Base-by-base conservation (phyloP, 2,888 invertebrate genomes). In the Busseola fusca region DNA sequence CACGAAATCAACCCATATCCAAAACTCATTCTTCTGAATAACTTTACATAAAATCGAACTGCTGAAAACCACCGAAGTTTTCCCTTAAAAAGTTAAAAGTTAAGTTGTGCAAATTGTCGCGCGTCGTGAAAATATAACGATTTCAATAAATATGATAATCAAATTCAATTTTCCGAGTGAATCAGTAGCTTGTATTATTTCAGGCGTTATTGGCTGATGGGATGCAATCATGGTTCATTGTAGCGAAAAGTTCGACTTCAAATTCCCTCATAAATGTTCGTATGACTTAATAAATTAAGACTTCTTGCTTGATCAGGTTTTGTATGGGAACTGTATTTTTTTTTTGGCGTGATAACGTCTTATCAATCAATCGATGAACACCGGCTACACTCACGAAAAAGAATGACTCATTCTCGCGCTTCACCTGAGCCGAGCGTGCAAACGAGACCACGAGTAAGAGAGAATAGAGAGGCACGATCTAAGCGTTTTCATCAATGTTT, bases 211-310 rank as follows among this genome's bases (percentile, higher is more conserved):
- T 64, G 58, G 27, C 45, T 80, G 34, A 63, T 34, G 34, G 34
- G 63, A 50, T 75, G 64, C 76, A 64, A 80, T 80, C 81, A 76
- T 45, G 30, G 81, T 67, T 80, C 60, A 67, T 48, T 70, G 64
- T 76, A 76, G 71, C 60, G 76, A 76, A 60, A 42, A 42, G 9
- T 67, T 57, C n/a, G 54, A 52, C 63, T 65, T 30, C 50, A 30
- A 59, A 60, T 56, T 65, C 27, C 10, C 50, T 69, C 63, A 69
- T 69, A 63, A 59, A 75, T 59, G 63, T 75, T 64, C n/a, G 18
- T 52, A 62, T 58, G 48, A 63, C 34, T 58, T 54, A 54, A 30
- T 37, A 62, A 68, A 54, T 77, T 48, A 60, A 54, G 52, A 64
- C 30, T 5, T 16, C 18, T 63, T 52, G 5, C 3, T 64, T 59